These are phyloP conservation scores for Cnemophilus loriae DNA, from an alignment of 2,113 vertebrate genomes.

Conservation along the genomic window DNA sequence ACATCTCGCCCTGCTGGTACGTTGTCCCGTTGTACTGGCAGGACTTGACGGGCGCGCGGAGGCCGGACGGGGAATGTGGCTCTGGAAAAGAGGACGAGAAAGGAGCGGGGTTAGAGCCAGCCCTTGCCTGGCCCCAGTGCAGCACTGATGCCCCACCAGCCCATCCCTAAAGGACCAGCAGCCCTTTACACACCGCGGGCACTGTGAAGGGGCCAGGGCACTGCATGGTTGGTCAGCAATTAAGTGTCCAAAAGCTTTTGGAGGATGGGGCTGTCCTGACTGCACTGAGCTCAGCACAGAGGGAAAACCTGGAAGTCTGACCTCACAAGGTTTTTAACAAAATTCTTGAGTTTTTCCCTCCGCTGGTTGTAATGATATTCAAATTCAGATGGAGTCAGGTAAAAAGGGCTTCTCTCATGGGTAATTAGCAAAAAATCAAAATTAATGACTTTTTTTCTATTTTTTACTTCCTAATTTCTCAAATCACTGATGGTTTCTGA, in stretches of 20 bases:
- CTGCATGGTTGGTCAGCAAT: fast-evolving
- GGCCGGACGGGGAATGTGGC: constrained; percentile 80
- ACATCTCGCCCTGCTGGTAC: constrained; percentile 88
- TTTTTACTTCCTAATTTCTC: background rate
- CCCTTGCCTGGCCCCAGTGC: fast-evolving
- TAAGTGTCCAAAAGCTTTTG: background rate
- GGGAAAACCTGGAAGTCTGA: background rate
- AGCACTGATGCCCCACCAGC: fast-evolving
- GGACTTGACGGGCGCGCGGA: constrained; percentile 77
- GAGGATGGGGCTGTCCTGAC: background rate
- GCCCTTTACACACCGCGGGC: fast-evolving
- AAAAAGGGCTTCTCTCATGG: background rate
- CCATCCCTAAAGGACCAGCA: background rate
- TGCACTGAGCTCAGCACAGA: background rate
- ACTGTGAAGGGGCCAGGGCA: fast-evolving
- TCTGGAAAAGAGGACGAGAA: constrained; percentile 61
- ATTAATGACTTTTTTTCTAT: background rate
- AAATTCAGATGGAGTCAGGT: background rate
- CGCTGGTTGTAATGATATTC: fast-evolving
- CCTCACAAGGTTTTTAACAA: background rate
- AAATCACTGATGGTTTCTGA: background rate
- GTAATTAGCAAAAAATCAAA: background rate
- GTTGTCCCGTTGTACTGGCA: constrained; percentile 86
- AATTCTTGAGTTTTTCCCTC: background rate
- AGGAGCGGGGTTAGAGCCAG: background rate